A percentile compares a stretch with the other conserved stretches of the same genome.
These are phyloP conservation scores for Centruroides vittatus DNA, from an alignment of 1,140 invertebrate genomes.

Conservation along the genomic window DNA sequence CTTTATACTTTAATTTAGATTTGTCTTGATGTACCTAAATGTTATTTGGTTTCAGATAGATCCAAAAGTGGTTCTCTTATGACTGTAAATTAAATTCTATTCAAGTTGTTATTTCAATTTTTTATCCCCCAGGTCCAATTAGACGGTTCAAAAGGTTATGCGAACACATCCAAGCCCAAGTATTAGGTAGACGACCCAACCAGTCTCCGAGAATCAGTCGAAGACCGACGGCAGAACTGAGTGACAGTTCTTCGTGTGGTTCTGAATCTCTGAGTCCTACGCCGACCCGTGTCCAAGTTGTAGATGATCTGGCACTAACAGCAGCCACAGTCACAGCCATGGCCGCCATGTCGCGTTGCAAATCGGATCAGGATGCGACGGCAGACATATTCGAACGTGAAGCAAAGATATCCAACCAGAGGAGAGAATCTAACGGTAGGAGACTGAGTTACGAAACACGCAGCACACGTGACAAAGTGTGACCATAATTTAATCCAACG, in stretches of 20 bases:
- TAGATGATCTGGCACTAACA: conserved; percentile 16
- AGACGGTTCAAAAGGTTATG: conserved; percentile 85
- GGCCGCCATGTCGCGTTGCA: conserved; percentile 17
- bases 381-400: conserved; percentile 16
- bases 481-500: too few species aligned
- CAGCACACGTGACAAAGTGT: too few species aligned
- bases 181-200: conserved; percentile 43
- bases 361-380: conserved; percentile 18
- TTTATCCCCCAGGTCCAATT: conserved; percentile 60
- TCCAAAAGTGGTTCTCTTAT: too few species aligned
- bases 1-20: too few species aligned
- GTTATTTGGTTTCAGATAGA: too few species aligned
- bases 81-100: too few species aligned
- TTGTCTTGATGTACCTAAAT: too few species aligned
- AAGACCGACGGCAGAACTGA: conserved; percentile 43
- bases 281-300: conserved; percentile 16
- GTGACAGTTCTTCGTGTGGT: conserved; percentile 66
- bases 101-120: background rate
- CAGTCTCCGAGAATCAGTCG: conserved; percentile 46
- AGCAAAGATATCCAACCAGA: conserved; percentile 7
- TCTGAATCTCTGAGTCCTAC: conserved; percentile 49
- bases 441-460: conserved; percentile 17
- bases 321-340: background rate
- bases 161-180: conserved; percentile 85
- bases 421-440: conserved; percentile 15